These are phyloP conservation scores for Adelognathus sp. DNA, from an alignment of 2,888 invertebrate genomes.

Conservation along the genomic window DNA sequence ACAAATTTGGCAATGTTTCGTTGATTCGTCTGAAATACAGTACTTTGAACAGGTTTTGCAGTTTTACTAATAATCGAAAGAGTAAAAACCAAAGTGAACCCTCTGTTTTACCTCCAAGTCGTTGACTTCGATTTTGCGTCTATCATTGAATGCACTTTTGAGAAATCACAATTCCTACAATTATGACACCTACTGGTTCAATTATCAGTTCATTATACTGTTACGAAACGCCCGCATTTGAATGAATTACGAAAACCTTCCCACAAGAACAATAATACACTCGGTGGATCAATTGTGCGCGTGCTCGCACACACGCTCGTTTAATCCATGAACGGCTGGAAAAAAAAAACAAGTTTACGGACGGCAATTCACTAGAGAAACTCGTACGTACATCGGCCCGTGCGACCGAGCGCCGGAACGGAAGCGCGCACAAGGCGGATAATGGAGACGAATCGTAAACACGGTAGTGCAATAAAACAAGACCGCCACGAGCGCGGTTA, in stretches of 20 bases:
- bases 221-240: not conserved
- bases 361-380: slow-evolving; percentile 49
- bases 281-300: not conserved
- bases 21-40: too few species aligned
- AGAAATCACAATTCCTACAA: too few species aligned
- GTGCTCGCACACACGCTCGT: not conserved
- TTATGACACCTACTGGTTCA: too few species aligned
- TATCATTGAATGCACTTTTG: too few species aligned
- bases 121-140: too few species aligned
- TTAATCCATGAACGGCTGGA: not conserved
- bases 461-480: slow-evolving; percentile 40
- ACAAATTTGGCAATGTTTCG: too few species aligned
- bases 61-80: too few species aligned
- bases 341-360: slow-evolving; percentile 14
- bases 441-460: slow-evolving; percentile 62
- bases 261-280: not conserved
- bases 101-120: too few species aligned
- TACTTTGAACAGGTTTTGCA: too few species aligned
- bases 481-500: slow-evolving; percentile 19
- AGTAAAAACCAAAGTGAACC: too few species aligned
- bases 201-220: too few species aligned
- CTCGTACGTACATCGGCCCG: slow-evolving; percentile 38
- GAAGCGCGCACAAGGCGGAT: slow-evolving; percentile 63
- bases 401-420: slow-evolving; percentile 51
- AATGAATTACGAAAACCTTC: not conserved